phyloP scores from a whole-genome alignment of 2,113 vertebrate species.

The Plotosus lineatus region DNA sequence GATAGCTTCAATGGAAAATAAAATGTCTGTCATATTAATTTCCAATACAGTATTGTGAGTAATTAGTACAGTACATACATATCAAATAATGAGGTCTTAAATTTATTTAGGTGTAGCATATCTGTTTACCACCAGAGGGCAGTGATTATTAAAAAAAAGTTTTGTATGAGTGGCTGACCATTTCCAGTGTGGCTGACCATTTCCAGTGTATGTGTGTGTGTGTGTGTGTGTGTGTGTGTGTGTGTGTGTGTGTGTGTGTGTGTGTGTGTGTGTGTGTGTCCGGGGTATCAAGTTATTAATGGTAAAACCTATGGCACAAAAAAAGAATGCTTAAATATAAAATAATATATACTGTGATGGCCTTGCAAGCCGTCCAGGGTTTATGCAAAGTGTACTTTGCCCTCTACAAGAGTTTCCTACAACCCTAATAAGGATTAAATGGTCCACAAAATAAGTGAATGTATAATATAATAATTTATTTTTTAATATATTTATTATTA shows the following conservation, averaged over 20 bases:
- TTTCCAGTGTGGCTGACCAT: not conserved
- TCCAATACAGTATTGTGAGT: not conserved
- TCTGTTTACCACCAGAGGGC: slow-evolving; percentile 38
- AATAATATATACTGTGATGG: no score
- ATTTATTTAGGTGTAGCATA: not conserved
- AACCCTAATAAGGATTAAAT: no score
- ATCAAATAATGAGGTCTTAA: not conserved
- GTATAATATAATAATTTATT: no score
- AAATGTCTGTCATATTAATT: not conserved
- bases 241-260: not conserved
- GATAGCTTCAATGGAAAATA: no score
- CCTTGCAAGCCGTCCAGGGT: no score
- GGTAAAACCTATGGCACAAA: not conserved
- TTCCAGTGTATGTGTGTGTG: no score
- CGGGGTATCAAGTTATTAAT: not conserved
- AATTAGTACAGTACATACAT: not conserved
- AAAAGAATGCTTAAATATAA: no score
- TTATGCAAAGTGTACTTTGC: no score
- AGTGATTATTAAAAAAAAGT: not conserved
- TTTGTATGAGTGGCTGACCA: not conserved
- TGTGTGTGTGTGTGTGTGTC: not conserved
- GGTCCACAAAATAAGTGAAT: no score
- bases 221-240: not conserved
- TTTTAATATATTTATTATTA: not conserved
- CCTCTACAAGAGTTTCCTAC: no score